Conservation (phyloP, 2,797 vertebrate genomes). For the Simalia tracyae region DNA sequence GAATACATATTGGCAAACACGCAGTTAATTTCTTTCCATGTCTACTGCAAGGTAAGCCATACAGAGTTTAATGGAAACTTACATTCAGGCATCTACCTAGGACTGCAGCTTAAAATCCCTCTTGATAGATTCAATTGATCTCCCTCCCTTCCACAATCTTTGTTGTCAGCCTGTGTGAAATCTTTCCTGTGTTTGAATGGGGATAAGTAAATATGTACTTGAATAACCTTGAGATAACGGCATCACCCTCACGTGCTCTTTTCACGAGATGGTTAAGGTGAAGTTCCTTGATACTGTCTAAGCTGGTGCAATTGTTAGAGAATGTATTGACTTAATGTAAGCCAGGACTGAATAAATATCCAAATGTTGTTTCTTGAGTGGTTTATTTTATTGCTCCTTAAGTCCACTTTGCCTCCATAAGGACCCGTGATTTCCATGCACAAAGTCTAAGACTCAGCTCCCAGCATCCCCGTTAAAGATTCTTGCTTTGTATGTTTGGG, state of each 20-base stretch:
- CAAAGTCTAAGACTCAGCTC: background rate
- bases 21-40: background rate
- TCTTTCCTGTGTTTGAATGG: background rate
- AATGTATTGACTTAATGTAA: background rate
- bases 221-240: background rate
- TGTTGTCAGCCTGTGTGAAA: background rate
- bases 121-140: background rate
- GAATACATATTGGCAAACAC: background rate
- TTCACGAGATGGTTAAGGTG: background rate
- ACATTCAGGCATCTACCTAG: background rate
- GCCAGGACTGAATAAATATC: background rate
- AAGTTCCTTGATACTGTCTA: background rate
- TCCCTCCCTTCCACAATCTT: background rate
- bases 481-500: background rate
- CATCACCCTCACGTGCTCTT: background rate
- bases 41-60: background rate
- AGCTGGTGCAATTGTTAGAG: background rate
- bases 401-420: background rate
- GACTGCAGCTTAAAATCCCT: background rate
- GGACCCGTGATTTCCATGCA: background rate
- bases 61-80: background rate
- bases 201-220: background rate
- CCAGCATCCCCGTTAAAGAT: background rate
- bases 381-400: background rate
- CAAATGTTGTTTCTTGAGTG: background rate